Conservation (phyloP, 2,797 vertebrate genomes). For the Spinus olivaceus region DNA sequence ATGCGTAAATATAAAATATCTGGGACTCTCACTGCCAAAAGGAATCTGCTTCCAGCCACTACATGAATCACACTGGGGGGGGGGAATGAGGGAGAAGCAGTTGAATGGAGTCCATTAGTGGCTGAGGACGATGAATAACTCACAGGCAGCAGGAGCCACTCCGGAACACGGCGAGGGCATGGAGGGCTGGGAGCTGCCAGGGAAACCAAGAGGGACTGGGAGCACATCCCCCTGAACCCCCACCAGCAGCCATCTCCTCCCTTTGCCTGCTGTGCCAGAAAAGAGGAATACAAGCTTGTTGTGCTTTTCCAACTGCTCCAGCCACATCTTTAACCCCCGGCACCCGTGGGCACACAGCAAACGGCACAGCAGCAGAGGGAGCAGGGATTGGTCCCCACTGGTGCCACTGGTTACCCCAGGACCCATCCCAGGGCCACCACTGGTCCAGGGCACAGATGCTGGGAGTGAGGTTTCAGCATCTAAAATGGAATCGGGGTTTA, state of each 20-base stretch:
- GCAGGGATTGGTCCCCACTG: rapidly evolving
- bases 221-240: neutral
- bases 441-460: neutral
- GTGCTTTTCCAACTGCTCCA: neutral
- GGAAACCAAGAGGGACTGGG: neutral
- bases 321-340: neutral
- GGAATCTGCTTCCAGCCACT: neutral
- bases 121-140: neutral
- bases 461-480: neutral
- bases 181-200: neutral
- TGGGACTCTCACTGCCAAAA: neutral
- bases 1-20: neutral
- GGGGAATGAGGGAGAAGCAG: neutral
- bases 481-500: slow-evolving; percentile 17
- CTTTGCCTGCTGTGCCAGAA: neutral
- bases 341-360: neutral
- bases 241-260: neutral
- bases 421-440: neutral
- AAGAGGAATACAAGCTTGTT: neutral
- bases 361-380: rapidly evolving
- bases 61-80: neutral
- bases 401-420: neutral
- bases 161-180: rapidly evolving
- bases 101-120: slow-evolving; percentile 8
- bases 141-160: neutral